Base-by-base conservation (phyloP, 92 coral and sea anemone species). In the Meandrina meandrites region DNA sequence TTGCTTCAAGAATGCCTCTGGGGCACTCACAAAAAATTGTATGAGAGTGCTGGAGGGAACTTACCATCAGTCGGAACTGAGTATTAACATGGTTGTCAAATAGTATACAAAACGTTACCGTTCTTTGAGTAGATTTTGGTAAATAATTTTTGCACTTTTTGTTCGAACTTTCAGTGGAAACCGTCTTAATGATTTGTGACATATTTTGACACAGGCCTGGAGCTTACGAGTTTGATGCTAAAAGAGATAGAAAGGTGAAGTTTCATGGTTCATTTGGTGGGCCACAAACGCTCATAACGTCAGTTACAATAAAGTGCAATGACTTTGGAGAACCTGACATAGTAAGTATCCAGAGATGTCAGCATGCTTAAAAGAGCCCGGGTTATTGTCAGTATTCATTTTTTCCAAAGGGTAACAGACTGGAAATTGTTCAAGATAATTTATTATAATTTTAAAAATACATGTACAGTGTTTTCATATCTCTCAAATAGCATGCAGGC, bases 201-300 rank as follows among this genome's bases (percentile, higher is more conserved):
- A 60, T 60, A 17, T 58, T 84, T 18, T 17, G 7, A 30, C 70
- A 13, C 86, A 97, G 99, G 48, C 97, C 99, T 22, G 99, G 99
- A 31, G 88, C 98, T 17, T 97, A 97, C 76, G 98, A 93, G 80
- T 96, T 95, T 81, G 89, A 87, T 84, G 97, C 96, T 35, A 76
- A 86, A 19, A 89, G 91, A 48, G 91, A 97, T 76, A 92, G 99
- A 84, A 93, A 95, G 80, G 94, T 97, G 40, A 93, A 97, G 47
- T 97, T 91, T 85, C 97, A 90, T 89, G 99, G 99, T 13, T 86
- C 98, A 17, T 97, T 97, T 95, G 99, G 99, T 47, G 99, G 99
- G 1, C 99, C 96, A 24, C 99, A 97, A 67, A 93, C 97, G 10
- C 91, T 97, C 19, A 91, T 97, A 31, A 92, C 94, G 30, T 95